Percentiles rank a stretch among this genome's conserved stretches.
Conservation (phyloP, 2,797 vertebrate species). For the Mus minutoides region DNA sequence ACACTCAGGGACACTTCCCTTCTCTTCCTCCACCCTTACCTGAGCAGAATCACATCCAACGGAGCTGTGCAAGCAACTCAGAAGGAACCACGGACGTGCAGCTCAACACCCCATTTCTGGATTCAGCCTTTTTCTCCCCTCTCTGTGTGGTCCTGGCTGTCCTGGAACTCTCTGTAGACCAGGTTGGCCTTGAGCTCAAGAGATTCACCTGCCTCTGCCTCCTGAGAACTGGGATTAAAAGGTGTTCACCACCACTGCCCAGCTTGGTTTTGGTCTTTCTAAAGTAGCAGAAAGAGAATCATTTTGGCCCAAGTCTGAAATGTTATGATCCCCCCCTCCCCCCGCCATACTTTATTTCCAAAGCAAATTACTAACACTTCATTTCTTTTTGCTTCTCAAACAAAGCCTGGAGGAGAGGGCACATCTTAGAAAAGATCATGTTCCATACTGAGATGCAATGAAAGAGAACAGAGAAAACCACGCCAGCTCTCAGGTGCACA, state of each 20-base stretch:
- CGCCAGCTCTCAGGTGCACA: not conserved
- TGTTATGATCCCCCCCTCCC: not conserved
- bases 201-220: too few relatives aligned
- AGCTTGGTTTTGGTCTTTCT: not conserved
- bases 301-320: slow-evolving; percentile 17
- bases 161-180: too few relatives aligned
- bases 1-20: not conserved
- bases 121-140: not conserved
- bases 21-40: not conserved
- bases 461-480: not conserved
- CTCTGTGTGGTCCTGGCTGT: too few relatives aligned
- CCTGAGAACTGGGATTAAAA: too few relatives aligned
- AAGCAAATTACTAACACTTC: slow-evolving; percentile 16
- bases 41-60: not conserved
- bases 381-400: slow-evolving; percentile 37
- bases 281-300: slow-evolving; percentile 7
- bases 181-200: too few relatives aligned
- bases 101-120: not conserved
- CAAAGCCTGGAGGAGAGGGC: not conserved
- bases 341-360: slow-evolving; percentile 30
- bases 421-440: not conserved
- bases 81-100: not conserved
- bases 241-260: too few relatives aligned
- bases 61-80: not conserved
- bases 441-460: not conserved